phyloP scores from a whole-genome alignment of 1,140 invertebrate genomes.

The Thaumatotibia leucotreta region DNA sequence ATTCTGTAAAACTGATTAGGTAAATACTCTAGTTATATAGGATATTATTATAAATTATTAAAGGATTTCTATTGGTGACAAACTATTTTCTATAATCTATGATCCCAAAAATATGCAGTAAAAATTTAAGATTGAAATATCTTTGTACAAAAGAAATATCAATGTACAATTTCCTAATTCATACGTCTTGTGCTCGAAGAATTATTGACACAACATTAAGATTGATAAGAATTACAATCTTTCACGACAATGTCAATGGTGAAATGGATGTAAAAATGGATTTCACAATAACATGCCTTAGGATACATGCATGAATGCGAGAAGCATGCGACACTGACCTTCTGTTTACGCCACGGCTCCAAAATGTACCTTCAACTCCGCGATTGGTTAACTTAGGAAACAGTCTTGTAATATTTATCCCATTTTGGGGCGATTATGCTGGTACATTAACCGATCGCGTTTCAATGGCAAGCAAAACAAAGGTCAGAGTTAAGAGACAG shows the following conservation, averaged over 20 bases:
- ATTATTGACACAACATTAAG: conserved; percentile 2
- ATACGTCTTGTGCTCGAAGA: neutral
- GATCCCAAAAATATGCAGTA: neutral
- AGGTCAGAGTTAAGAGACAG: conserved; percentile 40
- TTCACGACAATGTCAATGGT: neutral
- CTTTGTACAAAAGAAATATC: neutral
- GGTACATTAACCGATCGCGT: neutral
- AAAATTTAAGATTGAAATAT: neutral
- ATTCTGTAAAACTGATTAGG: neutral
- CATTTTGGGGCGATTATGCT: neutral
- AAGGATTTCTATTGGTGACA: too few species aligned
- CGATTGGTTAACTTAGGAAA: neutral
- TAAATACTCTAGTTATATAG: too few species aligned
- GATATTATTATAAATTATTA: too few species aligned
- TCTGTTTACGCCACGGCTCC: neutral
- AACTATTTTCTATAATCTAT: too few species aligned
- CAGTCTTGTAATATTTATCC: neutral
- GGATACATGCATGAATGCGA: conserved; percentile 31
- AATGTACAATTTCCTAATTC: neutral
- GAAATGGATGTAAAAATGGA: conserved; percentile 22
- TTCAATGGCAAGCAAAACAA: conserved; percentile 31
- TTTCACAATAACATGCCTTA: conserved; percentile 33
- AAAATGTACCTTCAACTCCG: neutral
- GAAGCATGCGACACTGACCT: conserved; percentile 32
- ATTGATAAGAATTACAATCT: neutral